phyloP scores from a whole-genome alignment of 2,888 invertebrate species.

The Litoditis marina region DNA sequence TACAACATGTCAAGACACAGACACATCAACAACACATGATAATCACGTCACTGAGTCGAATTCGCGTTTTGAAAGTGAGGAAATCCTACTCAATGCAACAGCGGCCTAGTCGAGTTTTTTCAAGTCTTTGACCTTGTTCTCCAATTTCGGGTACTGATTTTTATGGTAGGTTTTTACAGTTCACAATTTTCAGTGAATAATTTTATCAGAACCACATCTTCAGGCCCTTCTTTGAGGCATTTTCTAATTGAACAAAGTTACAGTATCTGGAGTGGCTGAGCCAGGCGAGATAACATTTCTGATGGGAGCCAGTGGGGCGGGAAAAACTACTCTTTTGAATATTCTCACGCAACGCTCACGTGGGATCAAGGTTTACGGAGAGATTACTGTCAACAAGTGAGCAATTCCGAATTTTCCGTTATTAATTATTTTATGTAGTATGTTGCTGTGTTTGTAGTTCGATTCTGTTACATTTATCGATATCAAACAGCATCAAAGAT shows the following conservation, averaged over 20 bases:
- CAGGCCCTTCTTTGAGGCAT: too few species aligned
- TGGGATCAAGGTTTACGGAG: conserved; percentile 28
- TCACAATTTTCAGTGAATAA: too few species aligned
- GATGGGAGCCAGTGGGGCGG: conserved; percentile 72
- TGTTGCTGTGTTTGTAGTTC: too few species aligned
- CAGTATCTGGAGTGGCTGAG: conserved; percentile 26
- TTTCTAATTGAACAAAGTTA: too few species aligned
- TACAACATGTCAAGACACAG: neutral
- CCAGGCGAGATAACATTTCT: conserved; percentile 38
- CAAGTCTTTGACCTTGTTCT: too few species aligned
- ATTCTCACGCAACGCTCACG: conserved; percentile 73
- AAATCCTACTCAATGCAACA: too few species aligned
- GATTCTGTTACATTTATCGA: too few species aligned
- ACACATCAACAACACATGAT: neutral
- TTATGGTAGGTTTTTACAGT: too few species aligned
- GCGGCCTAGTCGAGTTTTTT: too few species aligned
- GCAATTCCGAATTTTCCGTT: neutral
- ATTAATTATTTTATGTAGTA: neutral
- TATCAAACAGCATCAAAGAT: too few species aligned
- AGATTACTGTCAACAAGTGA: conserved; percentile 33
- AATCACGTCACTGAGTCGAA: neutral
- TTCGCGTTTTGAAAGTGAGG: neutral
- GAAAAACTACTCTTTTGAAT: conserved; percentile 83
- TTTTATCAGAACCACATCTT: too few species aligned
- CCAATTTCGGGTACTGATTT: too few species aligned